Base-by-base conservation (phyloP, 2,113 vertebrate species). In the Aleadryas rufinucha region DNA sequence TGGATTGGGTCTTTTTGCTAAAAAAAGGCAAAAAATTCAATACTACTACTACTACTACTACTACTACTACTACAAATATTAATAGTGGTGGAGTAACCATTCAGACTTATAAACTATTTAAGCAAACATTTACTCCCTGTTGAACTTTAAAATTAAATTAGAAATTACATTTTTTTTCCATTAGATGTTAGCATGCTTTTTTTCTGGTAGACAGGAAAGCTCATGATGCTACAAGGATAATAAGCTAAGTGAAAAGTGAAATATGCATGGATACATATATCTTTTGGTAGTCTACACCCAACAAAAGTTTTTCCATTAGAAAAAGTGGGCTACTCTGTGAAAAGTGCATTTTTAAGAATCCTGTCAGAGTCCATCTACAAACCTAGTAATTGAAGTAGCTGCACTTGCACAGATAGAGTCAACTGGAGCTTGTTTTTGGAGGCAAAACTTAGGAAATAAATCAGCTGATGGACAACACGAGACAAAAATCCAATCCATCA, bases 121-220 rank as follows among this genome's bases (percentile, higher is more conserved):
- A 33, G 7, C 0, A 1, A 11, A 71, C 0, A 0, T 8, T 78
- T 78, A 65, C 6, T 68, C 41, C 59, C 18, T 28, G 22, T 13
- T 37, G 8, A 71, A 54, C 0, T 1, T 44, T 56, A 65, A 42
- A 81, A 49, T 72, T 59, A n/a, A 75, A 6, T 60, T 71, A 50
- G n/a, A 76, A 68, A 33, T 39, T 44, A 6, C 1, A 33, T 6
- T 77, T 71, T 69, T 53, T 53, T 80, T 53, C 15, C 13, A 15
- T 11, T 84, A 6, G 14, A 41, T 85, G n/a, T 60, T 68, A 41
- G 3, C 6, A 45, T 15, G 2, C 0, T 11, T 71, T 53, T 77
- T 49, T 50, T 50, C 18, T 63, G 18, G 18, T 16, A 42, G 56
- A 39, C 7, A 54, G 19, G 44, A 75, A 74, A 54, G 3, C 1